Base-by-base conservation (phyloP, 2,113 vertebrate genomes). In the Agelaius phoeniceus region DNA sequence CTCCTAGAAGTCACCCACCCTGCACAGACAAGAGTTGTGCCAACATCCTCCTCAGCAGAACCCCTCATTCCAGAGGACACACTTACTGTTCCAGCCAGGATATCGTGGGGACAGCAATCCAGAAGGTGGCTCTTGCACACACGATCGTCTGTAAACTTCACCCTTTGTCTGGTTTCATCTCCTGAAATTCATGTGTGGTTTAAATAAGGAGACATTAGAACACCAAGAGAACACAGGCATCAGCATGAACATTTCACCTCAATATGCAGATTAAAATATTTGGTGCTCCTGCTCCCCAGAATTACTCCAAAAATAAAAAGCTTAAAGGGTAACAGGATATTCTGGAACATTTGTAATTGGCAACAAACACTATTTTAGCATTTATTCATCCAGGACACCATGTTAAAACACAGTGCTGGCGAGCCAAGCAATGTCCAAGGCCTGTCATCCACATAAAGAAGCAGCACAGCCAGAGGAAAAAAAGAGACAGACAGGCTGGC, bases 71-170 rank as follows among this genome's bases (percentile, higher is more conserved):
- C 44, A 67, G 52, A 49, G 48, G 22, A 65, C 35, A 58, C 10
- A 98, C 99, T 98, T 97, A 99, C 99, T 79, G 99, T 99, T 98
- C 99, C 99, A 52, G 99, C 99, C 90, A 99, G 98, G 96, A 99
- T 99, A 98, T 99, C 99, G 74, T 99, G 99, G 21, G 99, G 99
- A 97, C 99, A 99, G 98, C 99, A 99, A 97, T 99, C 99, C 97
- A 99, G 98, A 18, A 99, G 99, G 95, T 99, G 99, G 97, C 99
- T 99, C 98, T 99, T 99, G 99, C 99, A 99, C 97, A 99, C 99
- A 39, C 99, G 98, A 78, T 99, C 99, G 24, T 99, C 99, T 51
- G 98, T 98, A 93, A 99, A 99, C 98, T 99, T 99, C 97, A 99
- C 99, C 98, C 99, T 98, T 98, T 99, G 99, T 84, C 99, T 99